Evolutionary conservation across 2,113 vertebrate species (phyloP).

Genomic region (Tinamus guttatus): DNA sequence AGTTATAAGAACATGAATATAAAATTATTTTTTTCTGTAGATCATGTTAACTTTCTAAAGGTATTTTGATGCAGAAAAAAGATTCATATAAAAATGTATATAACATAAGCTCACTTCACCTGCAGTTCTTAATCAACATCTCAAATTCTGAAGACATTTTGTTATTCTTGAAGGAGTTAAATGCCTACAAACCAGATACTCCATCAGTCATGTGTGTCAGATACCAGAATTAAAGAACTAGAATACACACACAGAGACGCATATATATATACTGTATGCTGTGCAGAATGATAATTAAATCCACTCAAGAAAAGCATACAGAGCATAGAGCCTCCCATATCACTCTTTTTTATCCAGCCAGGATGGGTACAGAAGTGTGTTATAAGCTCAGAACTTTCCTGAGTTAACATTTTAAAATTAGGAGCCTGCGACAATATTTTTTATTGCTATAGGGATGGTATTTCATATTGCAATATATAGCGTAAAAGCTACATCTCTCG

Average conservation of each 20-base stretch:
- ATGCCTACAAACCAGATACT: neutral
- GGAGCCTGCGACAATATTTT: neutral
- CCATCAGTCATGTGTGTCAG: neutral
- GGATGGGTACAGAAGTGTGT: neutral
- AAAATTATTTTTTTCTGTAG: neutral
- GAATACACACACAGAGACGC: neutral
- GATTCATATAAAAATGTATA: neutral
- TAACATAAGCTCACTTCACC: neutral
- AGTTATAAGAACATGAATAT: neutral
- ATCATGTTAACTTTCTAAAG: neutral
- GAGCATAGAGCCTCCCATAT: neutral
- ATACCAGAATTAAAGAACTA: neutral
- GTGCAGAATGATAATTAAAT: neutral
- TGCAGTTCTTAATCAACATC: neutral
- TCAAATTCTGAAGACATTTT: neutral
- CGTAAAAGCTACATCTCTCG: neutral
- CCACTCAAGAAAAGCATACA: neutral
- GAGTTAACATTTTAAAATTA: neutral
- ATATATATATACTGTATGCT: neutral
- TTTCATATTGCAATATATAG: neutral
- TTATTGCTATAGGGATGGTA: neutral
- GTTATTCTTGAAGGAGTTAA: neutral
- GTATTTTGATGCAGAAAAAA: neutral
- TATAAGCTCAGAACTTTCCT: neutral
- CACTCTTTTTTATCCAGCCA: neutral